Conservation (phyloP, 1,140 invertebrate species). For the Drosophila tropicalis region DNA sequence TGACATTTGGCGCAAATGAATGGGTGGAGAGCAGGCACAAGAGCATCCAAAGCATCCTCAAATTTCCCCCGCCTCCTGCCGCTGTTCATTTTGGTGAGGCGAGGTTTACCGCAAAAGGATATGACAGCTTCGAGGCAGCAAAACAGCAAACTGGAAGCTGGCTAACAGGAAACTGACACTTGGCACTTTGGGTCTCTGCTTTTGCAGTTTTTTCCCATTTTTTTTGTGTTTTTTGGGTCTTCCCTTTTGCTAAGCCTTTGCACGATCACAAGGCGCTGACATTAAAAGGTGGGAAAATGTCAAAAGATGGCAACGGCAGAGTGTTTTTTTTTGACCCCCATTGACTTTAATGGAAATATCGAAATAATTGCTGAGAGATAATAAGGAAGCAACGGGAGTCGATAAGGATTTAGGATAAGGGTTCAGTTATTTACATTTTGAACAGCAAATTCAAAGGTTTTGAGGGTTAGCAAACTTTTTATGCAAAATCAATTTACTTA, state of each 20-base stretch:
- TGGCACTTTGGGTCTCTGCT: slow-evolving; percentile 8
- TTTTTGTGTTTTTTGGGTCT: not conserved
- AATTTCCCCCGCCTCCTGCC: slow-evolving; percentile 41
- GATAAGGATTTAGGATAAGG: not conserved
- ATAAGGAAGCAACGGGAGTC: not conserved
- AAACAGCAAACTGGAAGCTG: slow-evolving; percentile 24
- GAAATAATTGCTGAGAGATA: slow-evolving; percentile 10
- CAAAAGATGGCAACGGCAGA: slow-evolving; percentile 19
- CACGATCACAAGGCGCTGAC: slow-evolving; percentile 15
- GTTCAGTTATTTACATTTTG: not conserved
- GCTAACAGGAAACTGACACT: slow-evolving; percentile 41
- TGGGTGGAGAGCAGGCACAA: slow-evolving; percentile 47
- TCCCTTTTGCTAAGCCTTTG: not conserved
- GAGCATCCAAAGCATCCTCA: slow-evolving; percentile 35
- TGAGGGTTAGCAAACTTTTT: not conserved
- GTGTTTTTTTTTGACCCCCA: not conserved
- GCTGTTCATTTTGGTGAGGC: not conserved
- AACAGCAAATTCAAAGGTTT: not conserved
- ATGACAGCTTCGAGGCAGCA: slow-evolving; percentile 56
- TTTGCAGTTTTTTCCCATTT: not conserved
- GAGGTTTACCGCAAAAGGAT: slow-evolving; percentile 72
- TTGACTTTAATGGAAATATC: slow-evolving; percentile 16
- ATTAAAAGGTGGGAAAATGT: slow-evolving; percentile 46
- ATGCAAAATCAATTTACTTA: not conserved
- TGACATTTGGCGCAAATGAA: slow-evolving; percentile 81